Base-by-base conservation (phyloP, 2,797 vertebrate genomes). In the Hozukius guyotensis region DNA sequence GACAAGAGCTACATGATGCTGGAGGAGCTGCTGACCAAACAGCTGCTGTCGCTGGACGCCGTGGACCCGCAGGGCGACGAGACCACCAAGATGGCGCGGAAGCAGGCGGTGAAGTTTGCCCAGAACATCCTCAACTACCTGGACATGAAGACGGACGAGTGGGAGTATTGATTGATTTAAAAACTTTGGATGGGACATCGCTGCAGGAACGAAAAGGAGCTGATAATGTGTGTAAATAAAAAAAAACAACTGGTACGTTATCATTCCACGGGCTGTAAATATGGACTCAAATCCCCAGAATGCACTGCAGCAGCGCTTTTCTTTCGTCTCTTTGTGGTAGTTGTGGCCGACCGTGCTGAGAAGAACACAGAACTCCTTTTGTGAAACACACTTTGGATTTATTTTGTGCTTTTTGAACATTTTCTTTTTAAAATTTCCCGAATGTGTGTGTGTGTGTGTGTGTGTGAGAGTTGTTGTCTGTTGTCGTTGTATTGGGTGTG, bases 101-200 rank as follows among this genome's bases (percentile, higher is more conserved):
- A 98, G 75, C 98, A 99, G 94, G 98, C 98, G 0, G 99, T 99
- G 75, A 99, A 97, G 92, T 97, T 98, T 0, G 98, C 98, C 24
- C 98, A 99, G 95, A 99, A 98, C 92, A 98, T 98, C 90, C 97
- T 99, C 76, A 96, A 96, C 95, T 99, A 98, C 78, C 96, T 99
- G 76, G 98, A 99, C 95, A 96, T 99, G 96, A 99, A 99, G 93
- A 99, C 98, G 0, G 98, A 99, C 76, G 97, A 99, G 85, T 99
- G 98, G 98, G 98, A 99, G 86, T 99, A 99, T 88, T 99, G 91
- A 95, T 13, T 7, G 0, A 38, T 7, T 10, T 27, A 18, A 24
- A 12, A n/a, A 36, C 46, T 27, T 64, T 65, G 10, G 53, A 20
- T 16, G n/a, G 38, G 59, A 77, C 46, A 13, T 38, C 59, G 24